Base-by-base conservation (phyloP, 2,888 invertebrate genomes). In the Chorisops tibialis region DNA sequence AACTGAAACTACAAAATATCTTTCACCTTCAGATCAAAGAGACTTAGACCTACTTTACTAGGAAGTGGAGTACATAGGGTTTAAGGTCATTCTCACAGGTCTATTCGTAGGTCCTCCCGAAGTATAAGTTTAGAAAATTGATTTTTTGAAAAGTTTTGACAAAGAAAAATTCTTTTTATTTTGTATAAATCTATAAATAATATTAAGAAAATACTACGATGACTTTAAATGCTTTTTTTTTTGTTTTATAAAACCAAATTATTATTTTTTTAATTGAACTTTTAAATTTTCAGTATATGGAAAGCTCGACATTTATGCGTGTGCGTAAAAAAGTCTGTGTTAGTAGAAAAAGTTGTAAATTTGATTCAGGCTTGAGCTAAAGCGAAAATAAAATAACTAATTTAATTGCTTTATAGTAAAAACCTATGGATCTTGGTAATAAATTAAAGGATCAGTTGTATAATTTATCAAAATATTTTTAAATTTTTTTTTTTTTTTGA, bases 261-360 rank as follows among this genome's bases (percentile, higher is more conserved):
- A 58, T 39, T 38, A 37, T 7, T 11, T 14, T 51, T 35, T 41
- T 37, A 59, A 60, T 43, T 24, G 18, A 35, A 30, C 45, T 54
- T 49, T 38, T 48, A 48, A 59, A 38, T 48, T 59, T 59, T 59
- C 63, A 65, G 65, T 63, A 38, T 51, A 50, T 65, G 65, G 65
- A 63, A 65, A 65, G 62, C 61, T 45, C 65, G 63, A 38, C 63
- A 59, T 47, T 65, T 65, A 47, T 63, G 62, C 62, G 61, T 65
- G 54, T 65, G 65, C 60, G 63, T 65, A 39, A 65, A 65, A 48
- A 65, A 65, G 54, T 62, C 63, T 56, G 59, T 65, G 65, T 65
- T 63, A 65, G 65, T 65, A 65, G 22, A 51, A 41, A 59, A 14
- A 56, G 12, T 56, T 58, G 58, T 9, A 24, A 37, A n/a, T 18